Base-by-base conservation (phyloP, 2,888 invertebrate species). In the Dermolepida albohirtum region DNA sequence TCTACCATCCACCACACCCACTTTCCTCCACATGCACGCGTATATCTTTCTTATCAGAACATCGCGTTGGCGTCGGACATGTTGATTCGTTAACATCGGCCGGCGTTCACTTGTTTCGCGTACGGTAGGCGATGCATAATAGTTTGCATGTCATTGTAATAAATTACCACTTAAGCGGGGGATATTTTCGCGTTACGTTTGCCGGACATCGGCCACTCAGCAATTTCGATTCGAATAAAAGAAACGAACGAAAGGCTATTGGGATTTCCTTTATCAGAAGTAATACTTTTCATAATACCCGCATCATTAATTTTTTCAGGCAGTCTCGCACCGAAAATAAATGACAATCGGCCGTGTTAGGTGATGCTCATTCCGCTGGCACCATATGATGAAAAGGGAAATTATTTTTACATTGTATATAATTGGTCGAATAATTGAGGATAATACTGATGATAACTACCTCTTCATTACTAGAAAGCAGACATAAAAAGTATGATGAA, bases 111-210 rank as follows among this genome's bases (percentile, higher is more conserved):
- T 16, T 39, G 14, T 54, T 52, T 52, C 29, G 29, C n/a, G 14
- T 39, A 40, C 54, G 17, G 54, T 17, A 54, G 54, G 40, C 40
- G 52, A 14, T 39, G 52, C 22, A n/a, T 12, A 27, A 59, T 44
- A 59, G 44, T 59, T 59, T 44, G 44, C 44, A 44, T 44, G 57
- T 59, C 57, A 59, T 59, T 59, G 44, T 59, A 59, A 59, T 59
- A 59, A 59, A 59, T 59, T 43, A 59, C 12, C 27, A 27, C n/a
- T n/a, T 40, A 54, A 8, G 40, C 34, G 34, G 14, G 40, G 54
- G 54, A n/a, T 40, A 54, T 54, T 54, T 54, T 40, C 17, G n/a
- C 22, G 22, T 22, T 50, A 1, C 8, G 40, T 4, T 16, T 14
- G 47, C 5, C 14, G 16, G 47, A 2, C 47, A 47, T 17, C 17